phyloP scores from a whole-genome alignment of 2,113 vertebrate genomes.

The Leptodactylus fuscus region DNA sequence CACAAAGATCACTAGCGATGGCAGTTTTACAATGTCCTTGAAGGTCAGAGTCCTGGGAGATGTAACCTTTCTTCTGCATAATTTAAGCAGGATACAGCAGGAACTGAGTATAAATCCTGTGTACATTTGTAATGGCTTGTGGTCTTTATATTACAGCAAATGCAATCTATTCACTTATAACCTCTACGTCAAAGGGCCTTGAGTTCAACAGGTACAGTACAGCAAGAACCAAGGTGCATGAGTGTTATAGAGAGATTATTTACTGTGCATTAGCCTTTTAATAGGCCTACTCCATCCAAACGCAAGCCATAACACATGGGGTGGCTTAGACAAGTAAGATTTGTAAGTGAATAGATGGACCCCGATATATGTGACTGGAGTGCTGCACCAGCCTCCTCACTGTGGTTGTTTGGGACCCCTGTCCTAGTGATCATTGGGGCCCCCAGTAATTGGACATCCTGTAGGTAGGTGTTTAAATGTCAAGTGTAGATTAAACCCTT shows the following conservation, averaged over 20 bases:
- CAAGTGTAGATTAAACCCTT: too few species aligned
- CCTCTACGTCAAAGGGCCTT: neutral
- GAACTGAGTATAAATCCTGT: slow-evolving; percentile 12
- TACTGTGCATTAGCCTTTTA: too few species aligned
- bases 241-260: neutral
- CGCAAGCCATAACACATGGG: too few species aligned
- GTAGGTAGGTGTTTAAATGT: too few species aligned
- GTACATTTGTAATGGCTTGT: neutral
- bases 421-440: too few species aligned
- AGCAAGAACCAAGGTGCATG: neutral
- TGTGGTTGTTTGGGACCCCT: too few species aligned
- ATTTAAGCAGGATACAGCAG: slow-evolving; percentile 19
- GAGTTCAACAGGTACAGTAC: neutral
- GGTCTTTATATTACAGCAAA: slow-evolving; percentile 8
- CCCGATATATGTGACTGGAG: too few species aligned
- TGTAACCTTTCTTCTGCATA: slow-evolving; percentile 26
- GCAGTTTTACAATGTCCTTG: slow-evolving; percentile 35
- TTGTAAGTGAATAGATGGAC: too few species aligned
- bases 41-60: slow-evolving; percentile 34
- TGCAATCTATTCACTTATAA: neutral
- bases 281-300: too few species aligned
- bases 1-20: neutral
- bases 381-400: too few species aligned
- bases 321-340: too few species aligned
- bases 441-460: too few species aligned